phyloP scores from a whole-genome alignment of 2,113 vertebrate species.

The Stegastes partitus region DNA sequence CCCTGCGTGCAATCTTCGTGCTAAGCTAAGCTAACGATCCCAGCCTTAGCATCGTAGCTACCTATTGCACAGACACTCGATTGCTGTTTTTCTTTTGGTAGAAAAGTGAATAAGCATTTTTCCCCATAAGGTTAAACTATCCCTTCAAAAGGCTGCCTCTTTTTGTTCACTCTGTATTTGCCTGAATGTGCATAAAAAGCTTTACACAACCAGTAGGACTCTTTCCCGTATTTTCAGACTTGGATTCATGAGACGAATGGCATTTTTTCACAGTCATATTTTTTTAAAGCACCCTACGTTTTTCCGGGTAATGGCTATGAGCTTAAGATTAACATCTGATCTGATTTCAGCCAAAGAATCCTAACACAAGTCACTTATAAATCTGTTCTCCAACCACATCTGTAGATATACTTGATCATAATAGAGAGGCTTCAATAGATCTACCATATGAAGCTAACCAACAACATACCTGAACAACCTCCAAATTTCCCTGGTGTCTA shows the following conservation, averaged over 20 bases:
- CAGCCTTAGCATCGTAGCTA: not conserved
- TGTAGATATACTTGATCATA: slow-evolving; percentile 77
- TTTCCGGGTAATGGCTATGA: slow-evolving; percentile 45
- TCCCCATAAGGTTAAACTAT: no score
- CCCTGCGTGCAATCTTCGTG: not conserved
- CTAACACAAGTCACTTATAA: slow-evolving; percentile 62
- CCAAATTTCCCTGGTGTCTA: slow-evolving; percentile 74
- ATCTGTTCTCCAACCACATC: slow-evolving; percentile 75
- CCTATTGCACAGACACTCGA: no score
- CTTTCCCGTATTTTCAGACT: slow-evolving; percentile 7
- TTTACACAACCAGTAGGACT: slow-evolving; percentile 29
- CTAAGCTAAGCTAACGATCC: slow-evolving; percentile 5
- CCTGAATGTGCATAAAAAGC: not conserved
- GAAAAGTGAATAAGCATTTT: no score
- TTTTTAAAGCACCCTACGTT: slow-evolving; percentile 34
- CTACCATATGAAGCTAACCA: slow-evolving; percentile 75
- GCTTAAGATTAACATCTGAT: slow-evolving; percentile 74
- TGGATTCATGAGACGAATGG: slow-evolving; percentile 33
- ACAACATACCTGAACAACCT: slow-evolving; percentile 79
- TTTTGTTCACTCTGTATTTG: not conserved
- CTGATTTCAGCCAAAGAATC: slow-evolving; percentile 68
- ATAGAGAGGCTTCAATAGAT: slow-evolving; percentile 67
- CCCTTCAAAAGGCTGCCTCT: not conserved
- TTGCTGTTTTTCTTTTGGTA: no score
- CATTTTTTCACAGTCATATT: slow-evolving; percentile 22